A percentile compares a stretch with the other conserved stretches of the same genome.
Conservation (phyloP, 2,888 invertebrate species). For the Epinotia nisella region DNA sequence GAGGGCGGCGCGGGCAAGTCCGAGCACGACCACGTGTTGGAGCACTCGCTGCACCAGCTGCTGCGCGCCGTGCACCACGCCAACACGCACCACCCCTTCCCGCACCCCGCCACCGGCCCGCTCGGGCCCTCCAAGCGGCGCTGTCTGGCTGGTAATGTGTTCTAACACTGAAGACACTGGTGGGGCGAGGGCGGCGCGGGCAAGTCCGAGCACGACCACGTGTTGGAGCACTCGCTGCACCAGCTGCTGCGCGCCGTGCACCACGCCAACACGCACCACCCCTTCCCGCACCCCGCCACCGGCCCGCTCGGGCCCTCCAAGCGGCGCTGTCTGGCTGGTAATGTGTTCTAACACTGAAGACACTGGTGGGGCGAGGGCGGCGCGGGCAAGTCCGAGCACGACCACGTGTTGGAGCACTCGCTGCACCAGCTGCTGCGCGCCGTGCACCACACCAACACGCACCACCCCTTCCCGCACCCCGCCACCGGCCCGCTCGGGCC, state of each 20-base stretch:
- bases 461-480: conserved; percentile 97
- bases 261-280: conserved; percentile 95
- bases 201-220: conserved; percentile 95
- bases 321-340: conserved; percentile 93
- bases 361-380: conserved; percentile 58
- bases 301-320: conserved; percentile 97
- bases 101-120: conserved; percentile 97
- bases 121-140: conserved; percentile 96
- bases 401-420: conserved; percentile 98
- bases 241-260: conserved; percentile 96
- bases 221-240: conserved; percentile 97
- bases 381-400: conserved; percentile 89
- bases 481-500: conserved; percentile 97
- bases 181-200: conserved; percentile 64
- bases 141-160: conserved; percentile 89
- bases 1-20: conserved; percentile 75
- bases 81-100: conserved; percentile 96
- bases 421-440: conserved; percentile 96
- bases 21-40: conserved; percentile 97
- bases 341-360: not conserved
- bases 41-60: conserved; percentile 97
- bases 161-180: no score
- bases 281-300: conserved; percentile 97
- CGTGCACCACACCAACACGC: conserved; percentile 96
- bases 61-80: conserved; percentile 96